Evolutionary conservation across 2,888 invertebrate genomes (phyloP), one percentile per base, ranked within the genome.

Genomic region (Drosophila paramelanica): DNA sequence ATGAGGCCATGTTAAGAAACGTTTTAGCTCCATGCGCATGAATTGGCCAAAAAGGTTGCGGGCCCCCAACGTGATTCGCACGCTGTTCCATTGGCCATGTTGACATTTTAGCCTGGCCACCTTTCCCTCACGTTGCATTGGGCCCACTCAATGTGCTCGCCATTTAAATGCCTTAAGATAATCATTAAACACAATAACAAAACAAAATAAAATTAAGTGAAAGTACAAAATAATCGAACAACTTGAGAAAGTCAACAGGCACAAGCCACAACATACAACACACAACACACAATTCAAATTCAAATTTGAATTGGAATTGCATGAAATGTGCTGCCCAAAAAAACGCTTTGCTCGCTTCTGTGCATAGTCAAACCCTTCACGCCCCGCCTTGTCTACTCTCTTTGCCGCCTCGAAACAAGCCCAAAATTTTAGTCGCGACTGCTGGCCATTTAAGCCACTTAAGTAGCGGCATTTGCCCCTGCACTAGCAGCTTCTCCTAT

Each of bases 401-500:
- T 31, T 31, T 3, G 31, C 31, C 31, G 31, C 31, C 31, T 5
- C 23, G 13, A 31, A 11, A 5, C n/a, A 11, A 31, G 27, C 20
- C 23, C 25, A 41, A 47, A 57, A 56, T 43, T 45, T 3, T 17
- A 51, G 64, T 55, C 50, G 56, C 77, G 67, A 64, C 77, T 72
- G 70, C 74, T 74, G 81, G 81, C 60, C 78, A 83, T 81, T 83
- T 64, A 27, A 55, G 87, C 81, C 83, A 83, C 78, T 88, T 86
- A 81, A 73, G 78, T 50, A 75, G 83, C 77, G 87, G 72, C 83
- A 86, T 88, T 88, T 81, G 86, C 84, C 83, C 80, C 84, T 67
- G 56, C 61, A 20, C 51, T 65, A 66, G 59, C 65, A 65, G 71
- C 79, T 60, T 68, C 74, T 78, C 57, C 60, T 51, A 50, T 58